Evolutionary conservation across 1,140 invertebrate species (phyloP).

Genomic region (Saccostrea glomerata): DNA sequence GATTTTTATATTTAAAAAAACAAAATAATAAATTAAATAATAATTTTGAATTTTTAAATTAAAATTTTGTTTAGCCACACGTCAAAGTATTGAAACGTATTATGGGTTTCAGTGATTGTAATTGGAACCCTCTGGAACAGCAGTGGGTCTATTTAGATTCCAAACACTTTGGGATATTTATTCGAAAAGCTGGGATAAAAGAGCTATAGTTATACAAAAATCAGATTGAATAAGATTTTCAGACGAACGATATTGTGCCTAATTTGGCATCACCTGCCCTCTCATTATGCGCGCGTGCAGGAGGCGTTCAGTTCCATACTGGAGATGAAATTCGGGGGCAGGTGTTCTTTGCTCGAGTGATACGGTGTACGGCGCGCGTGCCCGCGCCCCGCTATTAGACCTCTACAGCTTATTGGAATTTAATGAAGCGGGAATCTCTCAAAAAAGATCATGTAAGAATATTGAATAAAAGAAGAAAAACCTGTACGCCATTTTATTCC

Average conservation of each 20-base stretch:
- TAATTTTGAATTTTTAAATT: too few species aligned
- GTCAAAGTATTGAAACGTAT: too few species aligned
- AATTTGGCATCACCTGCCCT: constrained; percentile 26
- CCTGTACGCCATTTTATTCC: constrained; percentile 23
- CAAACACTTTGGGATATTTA: neutral
- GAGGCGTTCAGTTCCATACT: constrained; percentile 26
- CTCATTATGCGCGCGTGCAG: constrained; percentile 31
- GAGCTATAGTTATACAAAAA: constrained; percentile 5
- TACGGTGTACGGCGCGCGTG: constrained; percentile 26
- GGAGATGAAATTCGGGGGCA: constrained; percentile 32
- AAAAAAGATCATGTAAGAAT: constrained; percentile 26
- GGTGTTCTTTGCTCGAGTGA: constrained; percentile 3
- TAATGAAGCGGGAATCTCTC: constrained; percentile 10
- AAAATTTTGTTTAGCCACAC: too few species aligned
- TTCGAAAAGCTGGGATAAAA: neutral
- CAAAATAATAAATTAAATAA: too few species aligned
- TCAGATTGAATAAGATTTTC: constrained; percentile 33
- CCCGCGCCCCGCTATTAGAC: constrained; percentile 24
- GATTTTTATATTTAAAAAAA: too few species aligned
- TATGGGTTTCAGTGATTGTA: too few species aligned
- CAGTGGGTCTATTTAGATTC: neutral
- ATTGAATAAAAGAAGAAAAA: constrained; percentile 8
- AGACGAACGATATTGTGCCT: constrained; percentile 19
- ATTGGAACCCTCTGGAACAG: neutral
- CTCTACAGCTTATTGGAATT: constrained; percentile 13